Percentiles rank a stretch among this genome's conserved stretches.
Conservation (phyloP, 37 sponge, comb jelly and placozoan species). For the Cliona cf. orientalis region DNA sequence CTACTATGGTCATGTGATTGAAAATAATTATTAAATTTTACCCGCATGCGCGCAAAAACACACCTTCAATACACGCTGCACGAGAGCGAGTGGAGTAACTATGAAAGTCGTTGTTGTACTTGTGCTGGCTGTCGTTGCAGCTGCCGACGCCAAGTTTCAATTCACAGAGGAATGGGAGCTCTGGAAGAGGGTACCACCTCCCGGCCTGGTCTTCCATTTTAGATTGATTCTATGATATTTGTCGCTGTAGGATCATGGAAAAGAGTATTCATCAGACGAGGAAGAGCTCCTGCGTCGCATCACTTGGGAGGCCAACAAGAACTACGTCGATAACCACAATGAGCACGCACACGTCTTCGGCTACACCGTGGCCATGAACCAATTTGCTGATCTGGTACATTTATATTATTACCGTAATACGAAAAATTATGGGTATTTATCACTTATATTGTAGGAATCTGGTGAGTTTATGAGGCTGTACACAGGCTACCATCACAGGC, state of each 20-base stretch:
- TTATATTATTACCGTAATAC: too few species aligned
- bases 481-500: conserved; percentile 50
- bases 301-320: conserved; percentile 62
- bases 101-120: background rate
- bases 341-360: conserved; percentile 46
- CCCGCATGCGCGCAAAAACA: too few species aligned
- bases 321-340: conserved; percentile 70
- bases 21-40: too few species aligned
- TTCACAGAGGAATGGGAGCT: conserved; percentile 30
- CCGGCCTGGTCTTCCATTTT: background rate
- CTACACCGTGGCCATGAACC: conserved; percentile 57
- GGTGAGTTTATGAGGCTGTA: conserved; percentile 46
- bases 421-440: too few species aligned
- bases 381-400: conserved; percentile 69
- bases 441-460: too few species aligned
- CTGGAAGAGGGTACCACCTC: conserved; percentile 33
- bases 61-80: too few species aligned
- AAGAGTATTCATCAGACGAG: conserved; percentile 37
- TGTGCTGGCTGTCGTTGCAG: conserved; percentile 5
- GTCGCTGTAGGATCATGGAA: background rate
- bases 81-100: too few species aligned
- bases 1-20: too few species aligned
- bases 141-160: conserved; percentile 14
- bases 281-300: conserved; percentile 47
- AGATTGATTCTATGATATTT: background rate